phyloP scores from a whole-genome alignment of 2,113 vertebrate species.

The Varanus komodoensis region DNA sequence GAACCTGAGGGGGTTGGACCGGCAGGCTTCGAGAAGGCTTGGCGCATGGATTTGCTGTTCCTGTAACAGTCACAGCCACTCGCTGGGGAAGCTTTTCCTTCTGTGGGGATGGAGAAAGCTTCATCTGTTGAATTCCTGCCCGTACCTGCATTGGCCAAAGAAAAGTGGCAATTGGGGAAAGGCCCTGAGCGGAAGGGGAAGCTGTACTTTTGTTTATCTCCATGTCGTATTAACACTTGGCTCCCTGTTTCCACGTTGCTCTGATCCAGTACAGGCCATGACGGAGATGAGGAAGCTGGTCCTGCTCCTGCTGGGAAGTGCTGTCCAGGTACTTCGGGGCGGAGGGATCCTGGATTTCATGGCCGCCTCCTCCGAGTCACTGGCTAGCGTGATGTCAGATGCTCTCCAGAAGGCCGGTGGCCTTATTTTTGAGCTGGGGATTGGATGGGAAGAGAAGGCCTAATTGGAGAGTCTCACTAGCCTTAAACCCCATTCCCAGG shows the following conservation, averaged over 20 bases:
- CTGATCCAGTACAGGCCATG: constrained; percentile 81
- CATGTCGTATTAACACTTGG: background rate
- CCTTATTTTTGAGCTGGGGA: too few species aligned
- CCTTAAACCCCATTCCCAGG: too few species aligned
- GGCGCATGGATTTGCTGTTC: too few species aligned
- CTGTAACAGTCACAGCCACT: too few species aligned
- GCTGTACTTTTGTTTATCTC: background rate
- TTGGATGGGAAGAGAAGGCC: background rate
- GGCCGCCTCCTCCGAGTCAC: background rate
- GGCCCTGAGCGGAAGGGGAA: too few species aligned
- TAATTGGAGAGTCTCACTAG: background rate
- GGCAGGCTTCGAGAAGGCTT: too few species aligned
- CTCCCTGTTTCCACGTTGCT: background rate
- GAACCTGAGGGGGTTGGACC: too few species aligned
- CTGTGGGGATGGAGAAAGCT: background rate
- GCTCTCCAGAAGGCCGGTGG: background rate
- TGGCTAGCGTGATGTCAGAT: background rate
- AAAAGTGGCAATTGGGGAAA: background rate
- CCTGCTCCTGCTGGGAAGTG: constrained; percentile 86
- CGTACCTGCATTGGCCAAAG: background rate
- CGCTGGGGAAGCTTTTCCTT: background rate
- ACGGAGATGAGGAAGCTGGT: constrained; percentile 84
- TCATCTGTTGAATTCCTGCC: too few species aligned
- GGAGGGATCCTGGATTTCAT: too few species aligned
- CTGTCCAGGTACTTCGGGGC: constrained; percentile 85